Base-by-base conservation (phyloP, 1,140 invertebrate species). In the Neodiprion fabricii region DNA sequence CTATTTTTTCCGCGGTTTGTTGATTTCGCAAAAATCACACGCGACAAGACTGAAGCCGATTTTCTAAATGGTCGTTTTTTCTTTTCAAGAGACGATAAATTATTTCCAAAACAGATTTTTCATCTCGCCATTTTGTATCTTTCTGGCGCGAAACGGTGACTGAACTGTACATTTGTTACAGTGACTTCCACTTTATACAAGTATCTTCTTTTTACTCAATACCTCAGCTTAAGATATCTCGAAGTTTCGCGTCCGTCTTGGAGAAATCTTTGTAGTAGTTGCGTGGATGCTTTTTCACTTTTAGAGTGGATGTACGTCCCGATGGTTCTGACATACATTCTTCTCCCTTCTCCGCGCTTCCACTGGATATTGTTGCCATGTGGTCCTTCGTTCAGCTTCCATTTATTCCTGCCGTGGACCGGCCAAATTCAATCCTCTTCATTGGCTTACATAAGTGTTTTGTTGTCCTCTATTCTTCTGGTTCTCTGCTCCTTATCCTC, bases 401-500 rank as follows among this genome's bases (percentile, higher is more conserved):
- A 61, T 61, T 14, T 7, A 61, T 61, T 61, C 53, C n/a, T 61
- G 3, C n/a, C n/a, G 1, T 61, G 4, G n/a, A 17, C 53, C 7
- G n/a, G 8, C 53, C 53, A 61, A 61, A 61, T 61, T 61, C 53
- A 61, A 17, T 61, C 53, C 53, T 61, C 53, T 61, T 61, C 53
- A 61, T 61, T 61, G 53, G 53, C 53, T 12, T 61, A 61, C 2
- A 61, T 61, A 61, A 61, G 9, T 61, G 11, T 61, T 5, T 12
- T 61, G 11, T 61, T 40, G 5, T 40, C 28, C n/a, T 61, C 53
- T 61, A 14, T 17, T 17, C 8, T 61, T 61, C 53, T 61, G 53
- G 9, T 9, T 17, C 53, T 61, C n/a, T 14, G 0, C n/a, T 61
- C 4, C n/a, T 17, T 61, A 61, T 61, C 11, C 53, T 17, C n/a